phyloP scores from a whole-genome alignment of 2,888 invertebrate species.

The Charanyca ferruginea region DNA sequence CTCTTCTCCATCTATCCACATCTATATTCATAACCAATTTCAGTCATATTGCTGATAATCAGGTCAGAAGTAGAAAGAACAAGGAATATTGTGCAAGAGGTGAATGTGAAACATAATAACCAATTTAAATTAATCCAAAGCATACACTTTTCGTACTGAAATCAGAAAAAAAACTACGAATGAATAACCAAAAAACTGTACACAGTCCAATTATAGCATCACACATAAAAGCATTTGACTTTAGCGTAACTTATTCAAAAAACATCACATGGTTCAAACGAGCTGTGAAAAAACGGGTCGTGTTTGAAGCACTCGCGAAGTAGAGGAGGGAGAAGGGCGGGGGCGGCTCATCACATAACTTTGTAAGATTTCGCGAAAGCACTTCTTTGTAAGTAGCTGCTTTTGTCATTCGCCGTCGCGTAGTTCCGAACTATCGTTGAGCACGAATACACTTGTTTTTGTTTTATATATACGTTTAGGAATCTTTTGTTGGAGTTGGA shows the following conservation, averaged over 20 bases:
- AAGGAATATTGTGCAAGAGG: too few species aligned
- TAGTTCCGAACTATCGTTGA: conserved; percentile 73
- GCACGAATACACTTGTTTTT: conserved; percentile 67
- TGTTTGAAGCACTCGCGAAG: conserved; percentile 70
- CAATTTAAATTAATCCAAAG: background rate
- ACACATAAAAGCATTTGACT: conserved; percentile 36
- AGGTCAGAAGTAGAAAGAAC: too few species aligned
- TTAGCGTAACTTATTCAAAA: conserved; percentile 55
- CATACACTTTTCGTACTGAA: background rate
- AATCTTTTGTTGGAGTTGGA: conserved; percentile 57
- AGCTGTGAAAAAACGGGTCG: conserved; percentile 71
- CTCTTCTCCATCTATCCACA: too few species aligned
- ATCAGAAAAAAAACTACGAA: background rate
- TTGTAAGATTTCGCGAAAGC: conserved; percentile 74
- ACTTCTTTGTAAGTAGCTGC: conserved; percentile 72
- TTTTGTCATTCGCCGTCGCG: conserved; percentile 71
- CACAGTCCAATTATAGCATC: conserved; percentile 35
- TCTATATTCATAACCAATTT: too few species aligned
- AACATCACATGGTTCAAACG: conserved; percentile 64
- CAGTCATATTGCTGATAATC: too few species aligned
- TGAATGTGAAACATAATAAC: too few species aligned
- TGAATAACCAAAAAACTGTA: conserved; percentile 5
- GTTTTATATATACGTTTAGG: conserved; percentile 52
- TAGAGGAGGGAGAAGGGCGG: conserved; percentile 35
- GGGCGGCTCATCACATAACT: conserved; percentile 74